Evolutionary conservation across 2,888 invertebrate genomes (phyloP), one percentile per base, ranked within the genome.

Genomic region (Barypeithes pellucidus): DNA sequence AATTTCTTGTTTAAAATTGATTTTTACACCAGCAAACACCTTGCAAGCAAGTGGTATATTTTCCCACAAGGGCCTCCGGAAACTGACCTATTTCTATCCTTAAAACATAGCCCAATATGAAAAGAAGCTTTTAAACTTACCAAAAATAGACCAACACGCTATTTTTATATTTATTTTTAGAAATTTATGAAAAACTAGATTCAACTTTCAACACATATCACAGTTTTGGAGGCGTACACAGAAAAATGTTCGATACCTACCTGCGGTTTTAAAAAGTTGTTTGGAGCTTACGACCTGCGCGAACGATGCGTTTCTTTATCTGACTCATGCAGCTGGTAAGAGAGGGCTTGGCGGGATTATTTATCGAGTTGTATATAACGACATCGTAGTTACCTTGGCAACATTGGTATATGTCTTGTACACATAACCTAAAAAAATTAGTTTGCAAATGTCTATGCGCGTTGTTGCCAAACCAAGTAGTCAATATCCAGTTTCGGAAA

Each of bases 151-250:
- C n/a, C 43, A 57, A 41, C 67, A 57, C 18, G 41, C 67, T 45
- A 43, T 45, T 61, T 61, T 61, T 61, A 20, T 45, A 24, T 45
- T 43, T 66, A 66, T 66, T 67, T 67, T 20, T 57, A 57, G 57
- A 18, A 47, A 66, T 20, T 66, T 66, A 54, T 41, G 24, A 54
- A 67, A 67, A 67, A 67, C 36, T 66, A 66, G 54, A 47, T 50
- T 11, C 5, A 39, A 39, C 39, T 3, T 57, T 29, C 36, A 33
- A 67, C 67, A 67, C 57, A 67, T 67, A 57, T 67, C 67, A 67
- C 54, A 41, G 47, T 63, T 20, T 54, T 66, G 54, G 54, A 66
- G 66, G 66, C 66, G 66, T 66, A 66, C 66, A 3, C 66, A 14
- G 20, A 66, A 66, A 39, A 41, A 57, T 33, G 54, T 18, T 57